Base-by-base conservation (phyloP, 2,888 invertebrate genomes). In the Chalcis sispes region DNA sequence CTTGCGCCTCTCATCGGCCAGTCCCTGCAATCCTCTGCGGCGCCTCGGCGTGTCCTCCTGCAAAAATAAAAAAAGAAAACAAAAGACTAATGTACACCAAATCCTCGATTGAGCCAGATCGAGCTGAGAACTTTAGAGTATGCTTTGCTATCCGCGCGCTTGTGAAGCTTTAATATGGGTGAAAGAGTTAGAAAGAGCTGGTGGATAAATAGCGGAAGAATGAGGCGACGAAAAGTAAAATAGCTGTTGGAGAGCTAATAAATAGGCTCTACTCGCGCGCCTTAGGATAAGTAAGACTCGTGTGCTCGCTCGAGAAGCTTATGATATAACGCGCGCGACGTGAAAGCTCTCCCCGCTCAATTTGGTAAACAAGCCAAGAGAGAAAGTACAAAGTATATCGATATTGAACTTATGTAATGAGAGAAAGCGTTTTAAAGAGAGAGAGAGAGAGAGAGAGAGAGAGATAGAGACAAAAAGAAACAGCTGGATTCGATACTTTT, bases 41-140 rank as follows among this genome's bases (percentile, higher is more conserved):
- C 84, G 82, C 79, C 83, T 81, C 18, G 82, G 81, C 54, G 80
- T 80, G 58, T 83, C 83, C 73, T 83, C 82, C 86, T 85, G 82
- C 46, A 77, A 83, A 8, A 42, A 13, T 2, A 2, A n/a, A n/a
- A n/a, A n/a, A n/a, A n/a, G n/a, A n/a, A n/a, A n/a, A n/a, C n/a
- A n/a, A n/a, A n/a, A n/a, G n/a, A n/a, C n/a, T n/a, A n/a, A n/a
- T n/a, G n/a, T n/a, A n/a, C n/a, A n/a, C n/a, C n/a, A n/a, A n/a
- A n/a, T n/a, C n/a, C n/a, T n/a, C n/a, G n/a, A n/a, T n/a, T n/a
- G n/a, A 46, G 46, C 46, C 46, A 46, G n/a, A 46, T 15, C 46
- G 15, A 15, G 13, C 2, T 46, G 46, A 46, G 46, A 23, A n/a
- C n/a, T n/a, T n/a, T n/a, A n/a, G n/a, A n/a, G n/a, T n/a, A n/a